These are phyloP conservation scores for Actinostola sp. DNA, from an alignment of 92 coral and sea anemone species.

Conservation along the genomic window DNA sequence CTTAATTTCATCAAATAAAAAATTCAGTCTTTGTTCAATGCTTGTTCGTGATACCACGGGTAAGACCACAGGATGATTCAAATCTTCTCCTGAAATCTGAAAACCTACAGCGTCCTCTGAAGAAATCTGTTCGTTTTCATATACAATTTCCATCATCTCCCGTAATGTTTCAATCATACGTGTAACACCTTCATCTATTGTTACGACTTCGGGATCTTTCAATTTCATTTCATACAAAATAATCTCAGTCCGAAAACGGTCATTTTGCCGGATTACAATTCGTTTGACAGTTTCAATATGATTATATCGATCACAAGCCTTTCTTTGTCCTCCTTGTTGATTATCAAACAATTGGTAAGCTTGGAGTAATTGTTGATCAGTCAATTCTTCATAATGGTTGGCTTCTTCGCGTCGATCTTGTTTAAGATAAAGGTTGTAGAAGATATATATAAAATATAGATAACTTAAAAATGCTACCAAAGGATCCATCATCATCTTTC, in stretches of 20 bases:
- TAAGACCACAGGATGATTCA: background rate
- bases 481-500: too few relatives aligned
- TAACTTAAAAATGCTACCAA: too few relatives aligned
- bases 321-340: background rate
- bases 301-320: background rate
- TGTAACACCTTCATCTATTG: background rate
- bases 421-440: too few relatives aligned
- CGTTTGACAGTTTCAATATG: background rate
- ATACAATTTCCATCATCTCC: background rate
- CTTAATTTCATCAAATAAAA: background rate
- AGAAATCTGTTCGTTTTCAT: background rate
- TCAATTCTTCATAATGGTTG: background rate
- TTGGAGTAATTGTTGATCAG: background rate
- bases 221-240: slow-evolving; percentile 1
- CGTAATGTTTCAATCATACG: background rate
- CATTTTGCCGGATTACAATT: too few relatives aligned
- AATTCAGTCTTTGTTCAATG: background rate
- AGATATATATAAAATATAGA: too few relatives aligned
- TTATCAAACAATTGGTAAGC: background rate
- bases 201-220: background rate
- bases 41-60: background rate
- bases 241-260: background rate
- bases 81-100: background rate
- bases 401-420: too few relatives aligned
- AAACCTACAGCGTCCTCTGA: background rate